Conservation (phyloP, 2,113 vertebrate genomes). For the Rousettus leschenaultii region DNA sequence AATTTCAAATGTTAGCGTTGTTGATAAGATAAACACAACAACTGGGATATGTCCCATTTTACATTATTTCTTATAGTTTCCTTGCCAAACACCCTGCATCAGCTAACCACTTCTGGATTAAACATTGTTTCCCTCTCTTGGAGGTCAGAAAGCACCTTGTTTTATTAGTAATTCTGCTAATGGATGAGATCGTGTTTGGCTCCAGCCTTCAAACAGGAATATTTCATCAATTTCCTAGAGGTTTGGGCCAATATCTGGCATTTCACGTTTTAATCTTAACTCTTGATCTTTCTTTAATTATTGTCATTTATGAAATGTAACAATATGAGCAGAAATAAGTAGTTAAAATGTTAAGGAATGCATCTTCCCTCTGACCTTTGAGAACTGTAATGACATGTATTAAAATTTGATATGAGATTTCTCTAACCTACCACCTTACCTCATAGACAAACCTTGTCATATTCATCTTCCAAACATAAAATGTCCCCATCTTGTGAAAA, state of each 20-base stretch:
- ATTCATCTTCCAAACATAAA: not conserved
- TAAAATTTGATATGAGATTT: not conserved
- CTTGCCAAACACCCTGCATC: not conserved
- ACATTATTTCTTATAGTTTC: not conserved
- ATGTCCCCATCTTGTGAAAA: not conserved
- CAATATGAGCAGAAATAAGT: not conserved
- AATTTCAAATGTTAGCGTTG: not conserved
- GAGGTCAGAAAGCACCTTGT: not conserved
- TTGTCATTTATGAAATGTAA: not conserved
- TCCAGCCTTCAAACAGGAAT: not conserved
- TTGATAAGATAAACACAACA: not conserved
- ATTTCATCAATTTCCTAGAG: not conserved
- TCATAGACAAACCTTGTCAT: not conserved
- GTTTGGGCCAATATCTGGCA: not conserved
- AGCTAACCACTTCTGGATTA: not conserved
- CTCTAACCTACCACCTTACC: not conserved
- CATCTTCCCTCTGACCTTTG: not conserved
- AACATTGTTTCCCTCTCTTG: not conserved
- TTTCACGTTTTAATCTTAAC: slow-evolving; percentile 39
- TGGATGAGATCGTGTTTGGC: not conserved
- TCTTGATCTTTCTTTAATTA: not conserved
- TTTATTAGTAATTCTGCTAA: not conserved
- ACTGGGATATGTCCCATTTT: not conserved
- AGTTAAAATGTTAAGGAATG: not conserved
- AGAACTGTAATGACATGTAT: not conserved